Percentiles rank a stretch among this genome's conserved stretches.
These are phyloP conservation scores for Drosophila fungiperda DNA, from an alignment of 2,888 invertebrate genomes.

Conservation along the genomic window DNA sequence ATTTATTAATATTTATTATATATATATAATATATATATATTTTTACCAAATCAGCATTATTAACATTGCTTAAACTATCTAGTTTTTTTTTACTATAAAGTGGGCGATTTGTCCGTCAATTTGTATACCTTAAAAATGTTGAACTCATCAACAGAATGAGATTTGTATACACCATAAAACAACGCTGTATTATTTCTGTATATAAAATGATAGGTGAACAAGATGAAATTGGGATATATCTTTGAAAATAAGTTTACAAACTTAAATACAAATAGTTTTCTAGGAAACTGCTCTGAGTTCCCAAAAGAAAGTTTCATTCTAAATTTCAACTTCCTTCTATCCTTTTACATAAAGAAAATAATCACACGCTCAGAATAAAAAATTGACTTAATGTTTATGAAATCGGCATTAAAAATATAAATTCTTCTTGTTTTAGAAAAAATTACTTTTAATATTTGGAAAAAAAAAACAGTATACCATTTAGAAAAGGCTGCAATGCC, in stretches of 20 bases:
- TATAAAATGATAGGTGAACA: background rate
- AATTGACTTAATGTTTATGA: background rate
- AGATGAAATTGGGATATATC: no score
- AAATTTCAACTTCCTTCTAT: background rate
- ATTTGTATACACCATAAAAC: background rate
- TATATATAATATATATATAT: no score
- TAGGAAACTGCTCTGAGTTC: background rate
- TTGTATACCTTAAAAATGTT: background rate
- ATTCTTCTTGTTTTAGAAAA: background rate
- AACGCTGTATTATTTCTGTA: rapidly evolving
- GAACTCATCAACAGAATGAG: background rate
- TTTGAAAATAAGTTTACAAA: background rate
- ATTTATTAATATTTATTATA: background rate
- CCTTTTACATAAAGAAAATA: background rate
- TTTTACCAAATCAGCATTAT: background rate
- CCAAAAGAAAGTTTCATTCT: background rate
- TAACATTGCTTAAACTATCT: background rate
- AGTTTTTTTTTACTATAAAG: background rate
- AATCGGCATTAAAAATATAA: background rate
- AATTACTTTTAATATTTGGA: background rate
- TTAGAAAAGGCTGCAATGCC: background rate
- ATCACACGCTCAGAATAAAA: background rate
- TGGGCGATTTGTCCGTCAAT: background rate
- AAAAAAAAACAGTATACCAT: background rate
- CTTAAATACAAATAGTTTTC: background rate